phyloP scores from a whole-genome alignment of 1,140 invertebrate species.

The Bombyx mori region DNA sequence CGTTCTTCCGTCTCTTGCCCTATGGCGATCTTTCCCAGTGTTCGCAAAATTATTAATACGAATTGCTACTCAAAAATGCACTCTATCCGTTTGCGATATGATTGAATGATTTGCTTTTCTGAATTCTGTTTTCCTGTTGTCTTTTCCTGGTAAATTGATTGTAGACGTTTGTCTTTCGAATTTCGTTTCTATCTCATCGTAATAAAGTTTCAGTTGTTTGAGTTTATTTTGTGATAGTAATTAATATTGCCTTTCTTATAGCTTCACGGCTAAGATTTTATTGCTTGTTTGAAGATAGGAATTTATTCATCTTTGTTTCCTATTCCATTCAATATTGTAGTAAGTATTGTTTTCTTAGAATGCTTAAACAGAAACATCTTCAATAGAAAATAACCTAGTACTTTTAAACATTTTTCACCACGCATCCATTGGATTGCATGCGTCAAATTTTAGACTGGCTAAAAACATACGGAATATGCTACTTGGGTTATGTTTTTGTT shows the following conservation, averaged over 20 bases:
- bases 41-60: conserved; percentile 13
- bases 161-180: background rate
- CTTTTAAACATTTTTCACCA: no score
- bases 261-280: conserved; percentile 68
- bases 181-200: background rate
- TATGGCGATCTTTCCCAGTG: conserved; percentile 26
- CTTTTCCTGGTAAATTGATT: background rate
- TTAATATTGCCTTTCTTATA: conserved; percentile 66
- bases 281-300: conserved; percentile 18
- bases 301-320: no score
- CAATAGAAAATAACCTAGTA: no score
- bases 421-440: no score
- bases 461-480: no score
- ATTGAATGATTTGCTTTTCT: background rate
- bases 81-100: conserved; percentile 21
- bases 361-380: no score
- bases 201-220: background rate
- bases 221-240: conserved; percentile 24
- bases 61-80: conserved; percentile 9
- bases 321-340: no score
- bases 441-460: no score
- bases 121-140: background rate
- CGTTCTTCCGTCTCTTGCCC: conserved; percentile 58
- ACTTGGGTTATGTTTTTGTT: no score
- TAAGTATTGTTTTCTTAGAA: no score